Evolutionary conservation across 2,797 vertebrate species (phyloP), one percentile per base, ranked within the genome.

Genomic region (Rhyacichthys aspro): DNA sequence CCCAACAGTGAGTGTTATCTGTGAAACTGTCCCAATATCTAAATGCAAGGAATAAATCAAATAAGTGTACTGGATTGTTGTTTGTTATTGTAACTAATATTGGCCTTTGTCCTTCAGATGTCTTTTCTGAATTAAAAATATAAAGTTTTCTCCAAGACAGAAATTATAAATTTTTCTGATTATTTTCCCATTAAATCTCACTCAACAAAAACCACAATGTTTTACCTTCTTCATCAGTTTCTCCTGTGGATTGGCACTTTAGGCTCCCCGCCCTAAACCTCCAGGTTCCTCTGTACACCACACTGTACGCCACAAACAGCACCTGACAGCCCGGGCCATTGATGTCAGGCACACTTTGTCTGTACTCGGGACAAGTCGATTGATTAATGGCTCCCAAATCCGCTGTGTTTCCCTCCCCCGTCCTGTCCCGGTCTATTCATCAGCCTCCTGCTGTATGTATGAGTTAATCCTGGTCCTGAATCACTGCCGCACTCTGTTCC

Each of bases 321-420:
- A n/a, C 16, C 46, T 70, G 78, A 81, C 78, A 85, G 62, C 48
- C 34, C 23, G 43, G 46, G 63, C 63, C 55, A 62, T 76, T 67
- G 56, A 45, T 62, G 69, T 78, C 63, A 63, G 66, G 55, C 63
- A 55, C 28, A n/a, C 68, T 74, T 79, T 76, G 67, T 76, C 65
- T 76, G 16, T 12, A 52, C 61, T 65, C 48, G 3, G 66, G 52
- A 76, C 52, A 48, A 56, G 69, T 59, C 46, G 44, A 77, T 81
- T 82, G 72, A 85, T 82, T 82, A 83, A 83, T 79, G 60, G 54
- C 76, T 67, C 57, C 46, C 7, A 58, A 61, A 41, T 61, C 43
- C 46, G 43, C 16, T 10, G 23, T 12, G 11, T n/a, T 8, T 39
- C 34, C 7, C 43, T 15, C 37, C 43, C 36, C 10, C 28, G 14